Base-by-base conservation (phyloP, 2,113 vertebrate genomes). In the Stercorarius parasiticus region DNA sequence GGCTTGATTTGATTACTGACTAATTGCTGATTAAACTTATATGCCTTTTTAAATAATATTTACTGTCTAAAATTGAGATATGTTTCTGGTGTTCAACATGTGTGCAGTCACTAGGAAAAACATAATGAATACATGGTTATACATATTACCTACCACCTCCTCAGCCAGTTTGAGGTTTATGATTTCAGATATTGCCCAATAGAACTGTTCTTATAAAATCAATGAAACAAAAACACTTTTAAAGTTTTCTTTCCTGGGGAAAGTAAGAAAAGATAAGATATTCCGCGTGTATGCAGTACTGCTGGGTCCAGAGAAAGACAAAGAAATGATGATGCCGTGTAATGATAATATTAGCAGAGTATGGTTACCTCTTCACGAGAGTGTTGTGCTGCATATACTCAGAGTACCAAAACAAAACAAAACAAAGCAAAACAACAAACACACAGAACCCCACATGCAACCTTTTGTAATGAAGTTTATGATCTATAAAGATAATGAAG, bases 311-410 rank as follows among this genome's bases (percentile, higher is more conserved):
- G 30, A 78, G 40, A 38, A 94, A 74, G 43, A 43, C 3, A 52
- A 82, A 86, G 17, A 69, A 87, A 65, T 56, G 1, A 55, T 70
- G n/a, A 45, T 0, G 0, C 2, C 0, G 0, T 71, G 2, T 38
- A 84, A 36, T 43, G 7, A 23, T 49, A 66, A 32, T 84, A 55
- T 30, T 59, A 50, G 9, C 7, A 58, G 40, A 62, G 12, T 40
- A 52, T 25, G 20, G 9, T 72, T 82, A 65, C 11, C 8, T 89
- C 3, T n/a, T 53, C 5, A 58, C 65, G 32, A 61, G 26, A 72
- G 10, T 69, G 12, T 65, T 62, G 20, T 62, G 6, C 11, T 62
- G 6, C 15, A n/a, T 38, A 43, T 22, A 58, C 8, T 27, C 25
- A 50, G 30, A 84, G 6, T 38, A 40, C 4, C 49, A 84, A 67